phyloP scores from a whole-genome alignment of 1,140 invertebrate species.

The Penaeus chinensis region DNA sequence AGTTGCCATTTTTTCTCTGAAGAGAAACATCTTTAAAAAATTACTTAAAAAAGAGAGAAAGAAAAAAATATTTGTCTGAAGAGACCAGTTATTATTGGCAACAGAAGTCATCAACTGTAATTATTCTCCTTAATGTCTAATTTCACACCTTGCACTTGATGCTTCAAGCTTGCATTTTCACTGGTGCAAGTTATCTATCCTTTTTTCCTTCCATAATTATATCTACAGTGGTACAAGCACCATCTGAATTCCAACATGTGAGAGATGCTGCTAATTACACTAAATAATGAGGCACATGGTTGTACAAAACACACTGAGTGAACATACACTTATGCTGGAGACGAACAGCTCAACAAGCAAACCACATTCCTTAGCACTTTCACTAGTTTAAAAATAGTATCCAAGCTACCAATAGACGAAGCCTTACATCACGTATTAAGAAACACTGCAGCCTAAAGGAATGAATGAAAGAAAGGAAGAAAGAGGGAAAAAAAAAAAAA shows the following conservation, averaged over 20 bases:
- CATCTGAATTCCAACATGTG: slow-evolving; percentile 56
- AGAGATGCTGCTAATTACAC: slow-evolving; percentile 61
- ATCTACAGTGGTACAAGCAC: slow-evolving; percentile 45
- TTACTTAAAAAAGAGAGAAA: slow-evolving; percentile 6
- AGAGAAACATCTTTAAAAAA: slow-evolving; percentile 43
- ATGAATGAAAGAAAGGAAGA: too few relatives aligned
- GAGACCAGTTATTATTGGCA: background rate
- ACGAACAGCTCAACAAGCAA: slow-evolving; percentile 28
- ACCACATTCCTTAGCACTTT: background rate
- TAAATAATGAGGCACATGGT: slow-evolving; percentile 63
- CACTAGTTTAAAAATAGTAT: background rate
- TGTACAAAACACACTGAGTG: slow-evolving; percentile 61
- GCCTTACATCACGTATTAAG: slow-evolving; percentile 25
- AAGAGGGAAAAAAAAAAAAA: too few relatives aligned
- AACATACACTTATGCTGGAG: slow-evolving; percentile 53
- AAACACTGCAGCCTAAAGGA: slow-evolving; percentile 22
- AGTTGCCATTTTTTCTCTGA: slow-evolving; percentile 56
- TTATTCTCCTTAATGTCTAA: too few relatives aligned
- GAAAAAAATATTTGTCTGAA: slow-evolving; percentile 27
- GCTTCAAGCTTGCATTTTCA: slow-evolving; percentile 32
- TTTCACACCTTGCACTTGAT: slow-evolving; percentile 53
- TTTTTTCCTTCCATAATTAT: slow-evolving; percentile 28
- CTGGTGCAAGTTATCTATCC: slow-evolving; percentile 19
- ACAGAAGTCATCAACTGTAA: too few relatives aligned
- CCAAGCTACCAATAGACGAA: slow-evolving; percentile 16